These are phyloP conservation scores for Tribolium freemani DNA, from an alignment of 2,888 invertebrate genomes.

Conservation along the genomic window DNA sequence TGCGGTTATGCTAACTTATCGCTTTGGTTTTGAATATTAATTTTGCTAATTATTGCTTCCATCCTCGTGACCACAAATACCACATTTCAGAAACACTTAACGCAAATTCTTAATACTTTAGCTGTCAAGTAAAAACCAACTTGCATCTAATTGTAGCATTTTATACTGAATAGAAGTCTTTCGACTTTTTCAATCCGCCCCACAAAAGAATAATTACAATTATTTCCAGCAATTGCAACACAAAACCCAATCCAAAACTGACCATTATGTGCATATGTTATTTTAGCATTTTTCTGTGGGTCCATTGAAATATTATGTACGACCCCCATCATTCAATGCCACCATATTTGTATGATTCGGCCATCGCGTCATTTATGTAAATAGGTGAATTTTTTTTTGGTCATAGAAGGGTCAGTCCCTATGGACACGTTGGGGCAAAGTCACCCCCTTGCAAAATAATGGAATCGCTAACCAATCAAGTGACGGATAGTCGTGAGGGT, in stretches of 20 bases:
- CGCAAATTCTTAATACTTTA: background rate
- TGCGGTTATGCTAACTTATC: background rate
- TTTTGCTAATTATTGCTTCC: background rate
- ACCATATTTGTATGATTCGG: conserved; percentile 52
- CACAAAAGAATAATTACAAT: conserved; percentile 38
- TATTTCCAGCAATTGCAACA: conserved; percentile 40
- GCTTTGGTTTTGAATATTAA: background rate
- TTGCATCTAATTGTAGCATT: background rate
- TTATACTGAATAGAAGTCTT: background rate
- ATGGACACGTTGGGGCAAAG: conserved; percentile 54
- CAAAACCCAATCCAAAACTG: conserved; percentile 40
- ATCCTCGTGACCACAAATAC: background rate
- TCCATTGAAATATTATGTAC: conserved; percentile 50
- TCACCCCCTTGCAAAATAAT: conserved; percentile 47
- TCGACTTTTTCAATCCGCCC: background rate
- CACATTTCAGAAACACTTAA: background rate
- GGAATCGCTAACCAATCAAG: conserved; percentile 52
- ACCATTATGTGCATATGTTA: conserved; percentile 58
- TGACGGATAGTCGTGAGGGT: conserved; percentile 49
- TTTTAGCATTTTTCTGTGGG: conserved; percentile 55
- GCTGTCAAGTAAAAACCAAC: background rate
- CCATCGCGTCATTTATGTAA: conserved; percentile 23
- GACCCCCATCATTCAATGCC: conserved; percentile 48
- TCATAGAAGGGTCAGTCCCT: conserved; percentile 57
- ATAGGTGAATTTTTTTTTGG: conserved; percentile 27